Base-by-base conservation (phyloP, 2,888 invertebrate genomes). In the Leucophenga maculata region DNA sequence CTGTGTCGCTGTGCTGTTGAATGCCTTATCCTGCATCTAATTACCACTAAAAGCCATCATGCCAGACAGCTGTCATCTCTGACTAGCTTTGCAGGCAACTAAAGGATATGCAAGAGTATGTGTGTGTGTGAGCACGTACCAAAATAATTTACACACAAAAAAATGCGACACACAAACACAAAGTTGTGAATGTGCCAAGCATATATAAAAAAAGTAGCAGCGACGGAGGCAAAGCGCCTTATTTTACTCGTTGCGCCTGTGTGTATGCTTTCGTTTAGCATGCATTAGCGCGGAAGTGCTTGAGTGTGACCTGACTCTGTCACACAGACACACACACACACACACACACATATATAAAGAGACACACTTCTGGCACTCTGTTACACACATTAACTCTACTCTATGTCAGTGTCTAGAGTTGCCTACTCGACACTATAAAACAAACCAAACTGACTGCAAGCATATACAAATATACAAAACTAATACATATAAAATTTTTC, bases 11-110 rank as follows among this genome's bases (percentile, higher is more conserved):
- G 20, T 54, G 52, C n/a, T 52, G 52, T 20, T 13, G 4, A 39
- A 74, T 74, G 81, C 75, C 72, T 77, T 79, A 80, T 79, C 72
- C 78, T 71, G 73, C 74, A 77, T 78, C 80, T 79, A 81, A 79
- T 79, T 79, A 81, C 69, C 73, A 71, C 65, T 78, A 75, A 81
- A 77, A 75, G 80, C 71, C 73, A 72, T 77, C 77, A 72, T 31
- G 67, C 22, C 71, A 69, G 70, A 73, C 76, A 74, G 78, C 71
- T 73, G 73, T 68, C 76, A 74, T 55, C 70, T 57, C 62, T 64
- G 46, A 39, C 62, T 64, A 64, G 1, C 44, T 3, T 64, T 22
- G 16, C 39, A 39, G 18, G 39, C 22, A 55, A 57, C 22, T 57
- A 60, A 16, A 60, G 16, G 8, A 18, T 32, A 13, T 48, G 11